Base-by-base conservation (phyloP, 2,797 vertebrate genomes). In the Falco rusticolus region DNA sequence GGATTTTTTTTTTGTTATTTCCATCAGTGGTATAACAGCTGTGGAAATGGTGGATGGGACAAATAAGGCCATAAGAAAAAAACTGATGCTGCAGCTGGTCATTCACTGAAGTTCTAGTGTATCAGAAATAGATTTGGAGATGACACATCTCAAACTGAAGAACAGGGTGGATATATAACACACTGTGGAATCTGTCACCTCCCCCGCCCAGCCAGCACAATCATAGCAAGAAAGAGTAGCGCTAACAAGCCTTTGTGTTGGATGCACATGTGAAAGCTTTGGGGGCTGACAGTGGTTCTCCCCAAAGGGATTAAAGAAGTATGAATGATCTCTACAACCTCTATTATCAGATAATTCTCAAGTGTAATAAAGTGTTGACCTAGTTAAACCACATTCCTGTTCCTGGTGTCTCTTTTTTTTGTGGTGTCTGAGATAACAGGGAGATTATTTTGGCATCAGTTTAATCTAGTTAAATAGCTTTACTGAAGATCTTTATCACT, bases 401-500 rank as follows among this genome's bases (percentile, higher is more conserved):
- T 85, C 34, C 87, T 94, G 78, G 78, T 92, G 87, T 64, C 84
- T 93, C 54, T 84, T 82, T 94, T 83, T 85, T 70, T 66, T 66
- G 80, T 89, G 76, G 76, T 94, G 84, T 86, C 89, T 93, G 79
- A 95, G 95, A 93, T 91, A 97, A 96, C 95, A 95, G 69, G 57
- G 87, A 94, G 92, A 95, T 96, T 95, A 96, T 96, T 96, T 92
- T 92, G 90, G 94, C 92, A 96, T 97, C 93, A 94, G 72, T 95
- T 96, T 96, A 96, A 97, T 96, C 95, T 89, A 92, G 70, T 79
- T 96, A 88, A 95, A 97, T 90, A 92, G 95, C 94, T 92, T 93
- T 95, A 79, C 89, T 90, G 92, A 96, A 96, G 94, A 96, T 96
- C 90, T 71, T 95, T 96, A 96, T 97, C 94, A 39, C 64, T 85